These are phyloP conservation scores for Aselliscus stoliczkanus DNA, from an alignment of 2,797 vertebrate genomes.

Conservation along the genomic window DNA sequence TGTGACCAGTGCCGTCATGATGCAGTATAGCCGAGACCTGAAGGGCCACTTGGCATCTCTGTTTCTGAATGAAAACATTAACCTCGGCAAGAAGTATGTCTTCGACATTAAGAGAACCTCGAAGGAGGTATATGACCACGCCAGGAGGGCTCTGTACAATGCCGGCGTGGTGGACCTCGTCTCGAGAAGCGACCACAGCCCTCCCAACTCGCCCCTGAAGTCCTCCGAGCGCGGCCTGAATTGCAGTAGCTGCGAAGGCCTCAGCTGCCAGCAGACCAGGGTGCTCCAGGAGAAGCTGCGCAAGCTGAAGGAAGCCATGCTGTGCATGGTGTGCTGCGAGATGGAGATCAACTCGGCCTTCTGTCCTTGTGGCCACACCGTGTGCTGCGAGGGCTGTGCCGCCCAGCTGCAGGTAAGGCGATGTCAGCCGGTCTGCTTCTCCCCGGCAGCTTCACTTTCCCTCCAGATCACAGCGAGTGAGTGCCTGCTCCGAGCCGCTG, in stretches of 20 bases:
- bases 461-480: accelerated
- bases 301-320: conserved; percentile 93
- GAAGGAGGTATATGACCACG: conserved; percentile 98
- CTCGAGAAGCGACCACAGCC: conserved; percentile 82
- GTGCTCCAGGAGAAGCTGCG: conserved; percentile 92
- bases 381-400: conserved; percentile 95
- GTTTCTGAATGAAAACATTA: conserved; percentile 98
- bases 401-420: conserved; percentile 91
- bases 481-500: not conserved
- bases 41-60: conserved; percentile 97
- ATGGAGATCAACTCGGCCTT: conserved; percentile 96
- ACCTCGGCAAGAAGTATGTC: conserved; percentile 97
- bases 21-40: conserved; percentile 98
- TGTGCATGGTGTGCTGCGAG: conserved; percentile 97
- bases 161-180: conserved; percentile 92
- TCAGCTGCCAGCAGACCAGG: conserved; percentile 92
- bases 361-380: conserved; percentile 97
- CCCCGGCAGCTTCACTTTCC: not conserved
- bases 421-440: accelerated
- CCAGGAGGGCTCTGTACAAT: conserved; percentile 94
- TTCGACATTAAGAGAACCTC: conserved; percentile 98
- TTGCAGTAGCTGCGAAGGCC: conserved; percentile 87
- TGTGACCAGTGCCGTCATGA: conserved; percentile 97
- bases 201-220: conserved; percentile 81
- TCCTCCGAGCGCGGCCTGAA: conserved; percentile 83